A percentile compares a stretch with the other conserved stretches of the same genome.
Evolutionary conservation across 2,888 invertebrate species (phyloP).

Genomic region (Thumatha senex): DNA sequence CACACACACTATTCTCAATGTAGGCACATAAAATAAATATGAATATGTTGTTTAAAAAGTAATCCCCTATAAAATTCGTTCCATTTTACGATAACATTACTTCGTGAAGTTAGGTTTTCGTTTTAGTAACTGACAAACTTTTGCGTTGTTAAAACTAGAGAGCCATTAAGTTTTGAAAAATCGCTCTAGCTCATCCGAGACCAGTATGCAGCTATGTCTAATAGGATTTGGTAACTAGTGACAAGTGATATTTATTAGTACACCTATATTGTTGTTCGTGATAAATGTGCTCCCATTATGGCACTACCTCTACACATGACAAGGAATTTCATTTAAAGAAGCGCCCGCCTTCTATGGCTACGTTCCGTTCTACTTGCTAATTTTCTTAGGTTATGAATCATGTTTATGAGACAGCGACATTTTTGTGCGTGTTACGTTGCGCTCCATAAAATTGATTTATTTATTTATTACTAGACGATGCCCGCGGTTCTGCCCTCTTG

Average conservation of each 20-base stretch:
- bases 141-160: constrained; percentile 12
- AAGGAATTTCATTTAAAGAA: constrained; percentile 80
- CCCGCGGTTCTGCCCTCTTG: too few relatives aligned
- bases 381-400: constrained; percentile 70
- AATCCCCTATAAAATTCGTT: constrained; percentile 20
- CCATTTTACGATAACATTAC: constrained; percentile 17
- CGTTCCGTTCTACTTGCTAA: constrained; percentile 62
- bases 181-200: constrained; percentile 9
- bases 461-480: constrained; percentile 45
- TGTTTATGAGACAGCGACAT: constrained; percentile 66
- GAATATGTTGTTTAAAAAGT: neutral
- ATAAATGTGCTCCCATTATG: constrained; percentile 66
- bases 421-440: constrained; percentile 57
- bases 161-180: constrained; percentile 42
- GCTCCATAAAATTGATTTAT: constrained; percentile 58
- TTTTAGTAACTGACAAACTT: constrained; percentile 17
- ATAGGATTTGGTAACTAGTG: constrained; percentile 57
- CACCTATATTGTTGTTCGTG: constrained; percentile 65
- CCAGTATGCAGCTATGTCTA: constrained; percentile 32
- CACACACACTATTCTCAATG: too few relatives aligned
- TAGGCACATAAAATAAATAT: too few relatives aligned
- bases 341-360: constrained; percentile 49
- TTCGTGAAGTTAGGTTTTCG: constrained; percentile 14
- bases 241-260: constrained; percentile 71
- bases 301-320: constrained; percentile 61